Evolutionary conservation across 2,888 invertebrate species (phyloP).

Genomic region (Mesorhabditis spiculigera): DNA sequence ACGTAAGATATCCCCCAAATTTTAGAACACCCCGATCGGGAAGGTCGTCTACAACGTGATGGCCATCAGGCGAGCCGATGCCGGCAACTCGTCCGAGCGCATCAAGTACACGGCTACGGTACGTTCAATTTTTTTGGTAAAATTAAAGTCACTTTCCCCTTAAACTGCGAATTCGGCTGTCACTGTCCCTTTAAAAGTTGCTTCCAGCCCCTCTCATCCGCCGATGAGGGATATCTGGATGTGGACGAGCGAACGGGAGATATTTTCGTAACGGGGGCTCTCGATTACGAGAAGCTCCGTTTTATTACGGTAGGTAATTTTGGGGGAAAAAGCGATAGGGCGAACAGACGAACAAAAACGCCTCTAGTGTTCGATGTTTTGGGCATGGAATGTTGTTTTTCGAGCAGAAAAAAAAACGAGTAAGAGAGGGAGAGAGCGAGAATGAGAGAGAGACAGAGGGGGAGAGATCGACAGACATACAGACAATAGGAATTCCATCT

Average conservation of each 20-base stretch:
- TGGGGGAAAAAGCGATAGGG: too few relatives aligned
- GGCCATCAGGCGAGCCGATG: neutral
- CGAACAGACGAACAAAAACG: too few relatives aligned
- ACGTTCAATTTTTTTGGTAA: neutral
- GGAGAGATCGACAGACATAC: too few relatives aligned
- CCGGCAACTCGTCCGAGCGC: neutral
- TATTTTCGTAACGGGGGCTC: neutral
- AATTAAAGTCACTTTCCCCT: neutral
- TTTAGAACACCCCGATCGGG: neutral
- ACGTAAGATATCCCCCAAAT: too few relatives aligned
- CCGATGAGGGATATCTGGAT: slow-evolving; percentile 1
- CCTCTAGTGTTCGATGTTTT: too few relatives aligned
- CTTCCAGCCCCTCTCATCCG: neutral
- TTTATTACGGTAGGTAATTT: neutral
- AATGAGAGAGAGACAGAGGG: too few relatives aligned
- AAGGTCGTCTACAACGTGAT: neutral
- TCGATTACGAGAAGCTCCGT: neutral
- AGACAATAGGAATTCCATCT: too few relatives aligned
- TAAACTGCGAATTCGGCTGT: neutral
- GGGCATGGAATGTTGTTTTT: too few relatives aligned
- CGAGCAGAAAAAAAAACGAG: too few relatives aligned
- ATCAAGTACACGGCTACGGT: neutral
- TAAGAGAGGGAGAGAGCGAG: too few relatives aligned
- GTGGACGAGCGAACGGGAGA: neutral
- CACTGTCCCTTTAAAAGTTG: neutral